phyloP scores from a whole-genome alignment of 2,888 invertebrate genomes.

The Phyllotreta striolata region DNA sequence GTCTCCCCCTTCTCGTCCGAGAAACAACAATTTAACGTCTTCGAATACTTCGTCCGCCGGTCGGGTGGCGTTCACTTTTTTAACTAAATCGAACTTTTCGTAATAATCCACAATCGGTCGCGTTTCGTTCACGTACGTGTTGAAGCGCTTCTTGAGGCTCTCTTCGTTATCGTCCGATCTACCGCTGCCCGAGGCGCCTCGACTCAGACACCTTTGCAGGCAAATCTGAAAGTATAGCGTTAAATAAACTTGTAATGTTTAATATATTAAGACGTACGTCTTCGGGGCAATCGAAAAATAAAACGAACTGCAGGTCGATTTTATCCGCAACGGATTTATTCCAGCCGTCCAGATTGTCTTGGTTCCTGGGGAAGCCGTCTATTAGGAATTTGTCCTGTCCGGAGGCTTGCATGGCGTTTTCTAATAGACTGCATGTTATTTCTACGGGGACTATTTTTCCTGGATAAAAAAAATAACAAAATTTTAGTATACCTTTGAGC shows the following conservation, averaged over 20 bases:
- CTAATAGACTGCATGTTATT: slow-evolving; percentile 95
- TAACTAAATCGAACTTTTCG: slow-evolving; percentile 73
- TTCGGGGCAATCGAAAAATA: slow-evolving; percentile 88
- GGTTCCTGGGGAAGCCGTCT: slow-evolving; percentile 98
- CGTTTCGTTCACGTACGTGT: slow-evolving; percentile 85
- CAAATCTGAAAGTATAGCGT: slow-evolving; percentile 63
- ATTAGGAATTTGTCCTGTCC: slow-evolving; percentile 83
- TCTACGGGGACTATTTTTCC: slow-evolving; percentile 85
- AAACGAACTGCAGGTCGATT: slow-evolving; percentile 82
- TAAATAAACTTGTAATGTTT: not conserved
- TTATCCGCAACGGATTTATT: slow-evolving; percentile 82
- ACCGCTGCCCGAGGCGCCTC: slow-evolving; percentile 90
- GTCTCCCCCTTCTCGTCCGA: slow-evolving; percentile 28
- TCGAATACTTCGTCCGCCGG: slow-evolving; percentile 70
- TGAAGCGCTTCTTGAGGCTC: slow-evolving; percentile 84
- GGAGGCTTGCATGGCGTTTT: slow-evolving; percentile 78
- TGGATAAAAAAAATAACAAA: not conserved
- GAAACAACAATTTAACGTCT: slow-evolving; percentile 55
- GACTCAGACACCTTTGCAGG: slow-evolving; percentile 81
- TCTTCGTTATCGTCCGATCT: slow-evolving; percentile 94
- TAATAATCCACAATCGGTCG: slow-evolving; percentile 91
- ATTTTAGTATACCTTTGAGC: too few species aligned
- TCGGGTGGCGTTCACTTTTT: slow-evolving; percentile 76
- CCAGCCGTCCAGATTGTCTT: slow-evolving; percentile 97
- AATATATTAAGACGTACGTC: slow-evolving; percentile 55